Conservation (phyloP, 2,888 invertebrate genomes). For the Rosalia funebris region DNA sequence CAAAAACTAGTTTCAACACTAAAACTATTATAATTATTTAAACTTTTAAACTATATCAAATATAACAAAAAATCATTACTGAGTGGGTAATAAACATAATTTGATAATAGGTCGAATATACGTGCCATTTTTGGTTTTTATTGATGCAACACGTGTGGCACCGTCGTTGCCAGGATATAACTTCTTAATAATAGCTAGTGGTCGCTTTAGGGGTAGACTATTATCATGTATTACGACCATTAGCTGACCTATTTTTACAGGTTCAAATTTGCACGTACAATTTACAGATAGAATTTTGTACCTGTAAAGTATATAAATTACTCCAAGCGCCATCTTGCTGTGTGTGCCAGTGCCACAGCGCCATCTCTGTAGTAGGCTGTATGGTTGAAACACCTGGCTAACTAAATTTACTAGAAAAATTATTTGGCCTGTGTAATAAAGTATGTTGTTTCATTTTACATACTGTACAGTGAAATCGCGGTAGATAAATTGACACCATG, state of each 20-base stretch:
- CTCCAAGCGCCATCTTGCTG: conserved; percentile 20
- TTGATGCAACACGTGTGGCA: conserved; percentile 3
- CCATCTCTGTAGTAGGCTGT: no score
- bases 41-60: no score
- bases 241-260: conserved; percentile 1
- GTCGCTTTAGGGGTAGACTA: conserved; percentile 14
- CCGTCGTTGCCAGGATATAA: conserved; percentile 5
- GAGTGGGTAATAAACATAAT: not conserved
- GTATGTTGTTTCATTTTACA: conserved; percentile 18
- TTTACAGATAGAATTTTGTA: conserved; percentile 14
- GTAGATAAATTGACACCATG: conserved; percentile 5
- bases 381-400: not conserved
- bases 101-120: not conserved
- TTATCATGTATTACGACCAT: conserved; percentile 13
- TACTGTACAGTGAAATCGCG: conserved; percentile 4
- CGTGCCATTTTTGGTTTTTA: not conserved
- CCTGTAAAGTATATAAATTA: conserved; percentile 21
- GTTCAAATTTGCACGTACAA: conserved; percentile 11
- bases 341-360: no score
- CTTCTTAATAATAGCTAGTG: conserved; percentile 16
- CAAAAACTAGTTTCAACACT: no score
- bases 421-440: not conserved
- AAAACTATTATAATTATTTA: no score
- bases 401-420: not conserved
- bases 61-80: no score